Evolutionary conservation across 2,797 vertebrate genomes (phyloP).

Genomic region (Rhincodon typus): DNA sequence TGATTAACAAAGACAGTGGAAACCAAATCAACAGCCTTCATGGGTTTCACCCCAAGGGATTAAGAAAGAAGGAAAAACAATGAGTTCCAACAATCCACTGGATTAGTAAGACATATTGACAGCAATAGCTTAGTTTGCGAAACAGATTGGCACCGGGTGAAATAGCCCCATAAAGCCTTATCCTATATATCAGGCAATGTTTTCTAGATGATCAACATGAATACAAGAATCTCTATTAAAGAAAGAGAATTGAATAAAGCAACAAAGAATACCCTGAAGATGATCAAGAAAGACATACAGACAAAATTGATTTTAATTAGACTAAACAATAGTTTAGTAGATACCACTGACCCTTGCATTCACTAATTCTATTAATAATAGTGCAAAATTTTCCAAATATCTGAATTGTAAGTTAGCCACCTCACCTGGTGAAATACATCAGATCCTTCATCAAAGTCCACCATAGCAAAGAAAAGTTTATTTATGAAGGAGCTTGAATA

Average conservation of each 20-base stretch:
- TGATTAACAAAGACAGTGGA: not conserved
- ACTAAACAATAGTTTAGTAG: not conserved
- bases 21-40: not conserved
- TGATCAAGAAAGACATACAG: not conserved
- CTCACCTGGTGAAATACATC: constrained; percentile 97
- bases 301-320: not conserved
- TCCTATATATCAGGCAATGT: not conserved
- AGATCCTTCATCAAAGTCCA: constrained; percentile 95
- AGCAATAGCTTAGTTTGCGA: not conserved
- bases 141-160: not conserved
- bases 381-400: not conserved
- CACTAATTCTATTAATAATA: not conserved
- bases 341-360: not conserved
- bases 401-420: not conserved
- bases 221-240: not conserved
- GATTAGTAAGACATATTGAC: not conserved
- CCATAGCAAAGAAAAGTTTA: constrained; percentile 86
- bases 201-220: not conserved
- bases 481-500: constrained; percentile 95
- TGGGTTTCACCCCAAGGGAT: not conserved
- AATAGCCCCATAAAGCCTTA: not conserved
- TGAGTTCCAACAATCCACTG: not conserved
- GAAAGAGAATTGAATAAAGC: not conserved
- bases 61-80: not conserved
- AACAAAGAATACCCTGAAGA: not conserved